These are phyloP conservation scores for Ochotona curzoniae DNA, from an alignment of 2,113 vertebrate genomes.

Conservation along the genomic window DNA sequence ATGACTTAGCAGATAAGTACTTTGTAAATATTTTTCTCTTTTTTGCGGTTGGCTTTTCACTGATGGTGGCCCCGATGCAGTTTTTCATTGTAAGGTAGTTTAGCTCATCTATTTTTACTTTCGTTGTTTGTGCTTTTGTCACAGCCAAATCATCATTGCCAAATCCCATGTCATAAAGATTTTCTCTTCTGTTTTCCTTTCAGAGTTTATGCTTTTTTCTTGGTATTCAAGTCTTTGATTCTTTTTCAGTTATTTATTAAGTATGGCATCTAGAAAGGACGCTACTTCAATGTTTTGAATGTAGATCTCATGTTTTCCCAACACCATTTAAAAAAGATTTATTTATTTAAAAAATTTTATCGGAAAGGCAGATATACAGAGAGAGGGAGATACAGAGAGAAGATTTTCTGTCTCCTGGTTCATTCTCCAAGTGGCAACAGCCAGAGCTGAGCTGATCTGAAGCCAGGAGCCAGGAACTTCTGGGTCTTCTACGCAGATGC, in stretches of 20 bases:
- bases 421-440: too few species aligned
- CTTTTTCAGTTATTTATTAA: not conserved
- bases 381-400: too few species aligned
- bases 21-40: not conserved
- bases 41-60: not conserved
- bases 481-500: too few species aligned
- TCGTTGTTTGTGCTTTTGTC: not conserved
- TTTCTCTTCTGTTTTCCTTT: not conserved
- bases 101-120: not conserved
- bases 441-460: too few species aligned
- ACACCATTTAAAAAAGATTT: not conserved
- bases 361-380: too few species aligned
- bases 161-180: not conserved
- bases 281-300: not conserved
- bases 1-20: not conserved
- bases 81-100: not conserved
- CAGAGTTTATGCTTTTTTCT: not conserved
- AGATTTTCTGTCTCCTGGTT: too few species aligned
- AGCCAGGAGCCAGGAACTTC: too few species aligned
- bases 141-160: not conserved
- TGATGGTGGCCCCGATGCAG: not conserved
- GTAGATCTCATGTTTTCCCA: not conserved
- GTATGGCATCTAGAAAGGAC: not conserved
- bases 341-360: too few species aligned
- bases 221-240: not conserved